A percentile compares a stretch with the other conserved stretches of the same genome.
phyloP scores from a whole-genome alignment of 2,888 invertebrate genomes.

The Eupithecia inturbata region DNA sequence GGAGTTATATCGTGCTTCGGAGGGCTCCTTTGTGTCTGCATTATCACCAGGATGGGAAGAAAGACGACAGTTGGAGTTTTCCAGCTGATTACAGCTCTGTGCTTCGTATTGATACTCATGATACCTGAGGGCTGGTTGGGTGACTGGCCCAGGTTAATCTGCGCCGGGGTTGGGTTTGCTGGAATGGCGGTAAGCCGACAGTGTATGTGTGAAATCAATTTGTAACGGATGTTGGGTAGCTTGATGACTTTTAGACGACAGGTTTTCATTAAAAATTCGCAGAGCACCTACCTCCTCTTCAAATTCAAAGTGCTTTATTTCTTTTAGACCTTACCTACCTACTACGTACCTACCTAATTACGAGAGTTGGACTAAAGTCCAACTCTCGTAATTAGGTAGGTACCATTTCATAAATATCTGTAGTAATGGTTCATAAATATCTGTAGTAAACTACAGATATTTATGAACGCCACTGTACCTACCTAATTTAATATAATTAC shows the following conservation, averaged over 20 bases:
- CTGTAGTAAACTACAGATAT: no score
- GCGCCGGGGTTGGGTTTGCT: conserved; percentile 86
- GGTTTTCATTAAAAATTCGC: background rate
- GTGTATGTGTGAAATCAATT: conserved; percentile 39
- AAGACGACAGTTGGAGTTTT: conserved; percentile 78
- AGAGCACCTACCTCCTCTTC: background rate
- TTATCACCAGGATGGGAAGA: conserved; percentile 79
- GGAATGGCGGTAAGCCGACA: conserved; percentile 84
- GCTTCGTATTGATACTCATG: conserved; percentile 78
- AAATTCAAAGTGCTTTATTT: no score
- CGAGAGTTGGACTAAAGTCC: no score
- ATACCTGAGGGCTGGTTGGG: conserved; percentile 73
- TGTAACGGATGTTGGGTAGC: background rate
- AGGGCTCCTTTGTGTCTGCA: conserved; percentile 77
- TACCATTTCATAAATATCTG: no score
- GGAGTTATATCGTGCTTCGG: conserved; percentile 84
- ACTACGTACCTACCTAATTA: no score
- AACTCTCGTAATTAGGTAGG: no score
- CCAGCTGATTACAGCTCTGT: conserved; percentile 75
- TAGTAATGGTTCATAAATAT: no score
- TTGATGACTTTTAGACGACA: background rate
- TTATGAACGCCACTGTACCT: no score
- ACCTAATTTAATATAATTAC: conserved; percentile 43
- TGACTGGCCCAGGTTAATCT: conserved; percentile 83
- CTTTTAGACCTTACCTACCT: no score